These are phyloP conservation scores for Pomatorhinus ruficollis DNA, from an alignment of 2,113 vertebrate genomes.

Conservation along the genomic window DNA sequence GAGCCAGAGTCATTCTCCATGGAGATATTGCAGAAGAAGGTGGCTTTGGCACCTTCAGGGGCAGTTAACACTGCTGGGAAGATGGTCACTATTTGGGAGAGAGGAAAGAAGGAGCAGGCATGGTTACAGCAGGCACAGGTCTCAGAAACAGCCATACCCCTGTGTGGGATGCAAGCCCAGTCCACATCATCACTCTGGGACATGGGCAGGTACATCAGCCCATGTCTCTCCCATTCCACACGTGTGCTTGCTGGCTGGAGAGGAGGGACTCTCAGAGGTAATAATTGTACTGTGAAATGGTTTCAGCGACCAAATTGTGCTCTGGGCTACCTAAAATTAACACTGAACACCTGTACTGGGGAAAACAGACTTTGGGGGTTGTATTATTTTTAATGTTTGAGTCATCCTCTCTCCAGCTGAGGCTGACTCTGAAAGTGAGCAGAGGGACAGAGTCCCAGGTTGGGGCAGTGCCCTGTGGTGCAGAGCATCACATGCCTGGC, in stretches of 20 bases:
- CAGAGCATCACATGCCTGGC: background rate
- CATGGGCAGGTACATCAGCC: background rate
- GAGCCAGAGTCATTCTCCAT: background rate
- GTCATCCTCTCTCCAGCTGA: background rate
- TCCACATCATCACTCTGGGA: background rate
- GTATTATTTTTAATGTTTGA: background rate
- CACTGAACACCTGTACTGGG: rapidly evolving
- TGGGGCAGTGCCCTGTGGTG: rapidly evolving
- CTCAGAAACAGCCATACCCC: background rate
- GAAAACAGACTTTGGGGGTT: background rate
- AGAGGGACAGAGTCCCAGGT: background rate
- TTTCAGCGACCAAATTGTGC: background rate
- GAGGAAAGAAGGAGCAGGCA: background rate
- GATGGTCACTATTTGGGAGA: constrained; percentile 31
- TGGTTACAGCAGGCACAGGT: background rate
- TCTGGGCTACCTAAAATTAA: background rate
- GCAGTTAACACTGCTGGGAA: background rate
- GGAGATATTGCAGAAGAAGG: constrained; percentile 63
- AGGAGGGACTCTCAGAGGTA: background rate
- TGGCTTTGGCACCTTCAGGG: background rate
- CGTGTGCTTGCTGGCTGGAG: background rate
- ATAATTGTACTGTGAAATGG: background rate
- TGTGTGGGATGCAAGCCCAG: background rate
- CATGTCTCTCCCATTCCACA: background rate
- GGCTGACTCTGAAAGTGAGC: background rate